Percentiles rank a stretch among this genome's conserved stretches.
These are phyloP conservation scores for Xestoiulus laeticollis DNA, from an alignment of 2,888 invertebrate species.

Conservation along the genomic window DNA sequence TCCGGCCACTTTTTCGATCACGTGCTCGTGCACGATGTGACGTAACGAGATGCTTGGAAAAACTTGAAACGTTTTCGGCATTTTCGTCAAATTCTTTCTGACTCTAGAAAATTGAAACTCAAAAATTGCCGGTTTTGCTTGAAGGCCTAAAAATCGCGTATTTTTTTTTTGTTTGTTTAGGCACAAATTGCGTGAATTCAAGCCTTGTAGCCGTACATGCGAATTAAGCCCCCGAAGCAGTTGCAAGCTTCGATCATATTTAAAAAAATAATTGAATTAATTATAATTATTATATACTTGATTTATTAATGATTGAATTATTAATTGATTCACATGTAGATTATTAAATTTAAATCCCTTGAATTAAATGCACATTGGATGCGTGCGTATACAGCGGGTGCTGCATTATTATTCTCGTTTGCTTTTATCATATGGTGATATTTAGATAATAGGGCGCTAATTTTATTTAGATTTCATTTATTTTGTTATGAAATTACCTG, in stretches of 20 bases:
- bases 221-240: too few relatives aligned
- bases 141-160: neutral
- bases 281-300: too few relatives aligned
- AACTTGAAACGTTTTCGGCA: neutral
- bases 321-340: neutral
- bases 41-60: neutral
- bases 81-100: neutral
- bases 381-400: neutral
- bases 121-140: neutral
- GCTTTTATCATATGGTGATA: too few relatives aligned
- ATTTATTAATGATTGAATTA: too few relatives aligned
- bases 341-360: neutral
- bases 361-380: neutral
- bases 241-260: too few relatives aligned
- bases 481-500: too few relatives aligned
- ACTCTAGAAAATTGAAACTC: neutral
- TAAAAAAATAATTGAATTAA: too few relatives aligned
- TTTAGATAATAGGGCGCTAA: too few relatives aligned
- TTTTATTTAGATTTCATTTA: too few relatives aligned
- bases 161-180: neutral
- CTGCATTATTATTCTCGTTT: neutral
- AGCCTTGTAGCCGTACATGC: neutral
- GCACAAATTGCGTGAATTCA: neutral
- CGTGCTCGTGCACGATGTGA: conserved; percentile 27
- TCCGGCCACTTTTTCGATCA: conserved; percentile 44